A percentile compares a stretch with the other conserved stretches of the same genome.
Conservation (phyloP, 2,888 invertebrate species). For the Branchinecta sandiegonensis region DNA sequence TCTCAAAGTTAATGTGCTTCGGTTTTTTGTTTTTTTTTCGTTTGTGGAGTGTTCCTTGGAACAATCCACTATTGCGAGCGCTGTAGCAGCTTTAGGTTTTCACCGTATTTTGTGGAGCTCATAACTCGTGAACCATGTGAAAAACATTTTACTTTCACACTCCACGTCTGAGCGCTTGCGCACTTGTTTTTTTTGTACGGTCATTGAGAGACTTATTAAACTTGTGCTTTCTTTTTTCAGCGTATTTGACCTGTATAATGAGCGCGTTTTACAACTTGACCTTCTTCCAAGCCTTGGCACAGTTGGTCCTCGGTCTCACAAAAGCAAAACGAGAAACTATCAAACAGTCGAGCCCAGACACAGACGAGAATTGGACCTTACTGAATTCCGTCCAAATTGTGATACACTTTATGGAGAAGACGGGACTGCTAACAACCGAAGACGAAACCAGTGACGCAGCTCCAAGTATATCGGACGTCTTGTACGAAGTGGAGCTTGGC, state of each 20-base stretch:
- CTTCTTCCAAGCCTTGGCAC: constrained; percentile 74
- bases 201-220: neutral
- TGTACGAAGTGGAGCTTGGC: constrained; percentile 37
- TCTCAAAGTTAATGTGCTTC: too few species aligned
- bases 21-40: too few species aligned
- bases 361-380: neutral
- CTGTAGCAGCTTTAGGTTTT: neutral
- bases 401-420: neutral
- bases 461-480: constrained; percentile 17
- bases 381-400: constrained; percentile 1
- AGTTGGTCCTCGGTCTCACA: constrained; percentile 42
- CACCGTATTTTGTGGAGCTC: too few species aligned
- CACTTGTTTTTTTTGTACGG: neutral
- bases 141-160: too few species aligned
- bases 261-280: constrained; percentile 73
- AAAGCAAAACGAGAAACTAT: constrained; percentile 16
- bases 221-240: constrained; percentile 40
- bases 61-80: too few species aligned
- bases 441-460: constrained; percentile 31
- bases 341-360: neutral
- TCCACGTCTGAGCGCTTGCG: too few species aligned
- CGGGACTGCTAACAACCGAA: constrained; percentile 32
- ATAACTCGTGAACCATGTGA: too few species aligned
- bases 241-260: constrained; percentile 73
- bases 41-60: too few species aligned